These are phyloP conservation scores for Germaria angustata DNA, from an alignment of 2,888 invertebrate species.

Conservation along the genomic window DNA sequence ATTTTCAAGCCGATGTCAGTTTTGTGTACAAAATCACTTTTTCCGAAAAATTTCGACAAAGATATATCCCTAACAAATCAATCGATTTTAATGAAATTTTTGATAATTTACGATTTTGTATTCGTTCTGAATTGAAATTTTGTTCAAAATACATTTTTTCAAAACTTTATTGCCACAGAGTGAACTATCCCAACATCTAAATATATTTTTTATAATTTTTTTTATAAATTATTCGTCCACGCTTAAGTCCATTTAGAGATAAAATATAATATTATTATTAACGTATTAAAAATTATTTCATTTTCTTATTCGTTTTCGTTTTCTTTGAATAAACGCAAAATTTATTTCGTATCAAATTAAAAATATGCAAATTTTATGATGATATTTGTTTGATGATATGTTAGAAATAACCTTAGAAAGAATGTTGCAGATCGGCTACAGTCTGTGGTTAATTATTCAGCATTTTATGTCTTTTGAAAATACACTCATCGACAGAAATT, in stretches of 20 bases:
- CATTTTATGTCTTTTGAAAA: slow-evolving; percentile 36
- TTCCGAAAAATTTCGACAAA: too few species aligned
- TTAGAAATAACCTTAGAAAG: slow-evolving; percentile 36
- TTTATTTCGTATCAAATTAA: too few species aligned
- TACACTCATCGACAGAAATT: background rate
- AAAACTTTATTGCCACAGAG: too few species aligned
- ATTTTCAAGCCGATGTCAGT: too few species aligned
- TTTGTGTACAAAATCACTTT: too few species aligned
- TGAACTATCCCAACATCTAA: too few species aligned
- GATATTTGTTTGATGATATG: slow-evolving; percentile 2
- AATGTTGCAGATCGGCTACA: slow-evolving; percentile 51
- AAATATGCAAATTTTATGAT: slow-evolving; percentile 52
- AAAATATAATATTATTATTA: background rate
- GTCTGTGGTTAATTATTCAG: slow-evolving; percentile 32
- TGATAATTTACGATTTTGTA: too few species aligned
- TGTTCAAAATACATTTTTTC: background rate
- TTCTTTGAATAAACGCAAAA: background rate
- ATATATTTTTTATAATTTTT: too few species aligned
- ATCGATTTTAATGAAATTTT: too few species aligned
- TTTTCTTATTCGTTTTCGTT: background rate
- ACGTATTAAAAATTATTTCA: background rate
- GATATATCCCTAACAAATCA: too few species aligned
- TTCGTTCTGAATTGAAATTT: background rate
- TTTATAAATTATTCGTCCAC: background rate
- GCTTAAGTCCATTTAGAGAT: background rate